Percentiles rank a stretch among this genome's conserved stretches.
Conservation (phyloP, 2,113 vertebrate species). For the Nannospalax galili region DNA sequence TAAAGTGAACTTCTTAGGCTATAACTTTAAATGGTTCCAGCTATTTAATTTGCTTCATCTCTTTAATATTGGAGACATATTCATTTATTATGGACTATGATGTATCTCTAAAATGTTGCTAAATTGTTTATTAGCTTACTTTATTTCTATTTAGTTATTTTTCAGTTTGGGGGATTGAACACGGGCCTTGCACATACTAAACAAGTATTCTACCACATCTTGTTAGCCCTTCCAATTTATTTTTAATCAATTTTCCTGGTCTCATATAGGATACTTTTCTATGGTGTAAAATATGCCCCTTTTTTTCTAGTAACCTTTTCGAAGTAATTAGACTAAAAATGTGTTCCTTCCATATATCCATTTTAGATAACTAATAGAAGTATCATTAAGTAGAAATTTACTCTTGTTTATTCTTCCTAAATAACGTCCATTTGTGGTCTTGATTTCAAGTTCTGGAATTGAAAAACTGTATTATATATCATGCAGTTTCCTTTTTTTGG, state of each 20-base stretch:
- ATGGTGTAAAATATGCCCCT: constrained; percentile 37
- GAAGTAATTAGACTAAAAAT: constrained; percentile 32
- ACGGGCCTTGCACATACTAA: not conserved
- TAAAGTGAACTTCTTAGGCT: not conserved
- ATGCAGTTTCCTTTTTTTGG: constrained; percentile 2
- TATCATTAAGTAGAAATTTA: constrained; percentile 8
- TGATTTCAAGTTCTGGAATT: constrained; percentile 58
- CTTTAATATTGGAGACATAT: not conserved
- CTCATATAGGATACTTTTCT: not conserved
- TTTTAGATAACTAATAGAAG: constrained; percentile 16
- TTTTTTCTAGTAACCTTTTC: constrained; percentile 26
- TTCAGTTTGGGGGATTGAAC: not conserved
- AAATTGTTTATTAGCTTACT: constrained; percentile 24
- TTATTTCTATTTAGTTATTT: not conserved
- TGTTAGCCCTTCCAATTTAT: not conserved
- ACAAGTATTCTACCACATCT: not conserved
- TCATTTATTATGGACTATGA: constrained; percentile 33
- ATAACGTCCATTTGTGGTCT: constrained; percentile 25
- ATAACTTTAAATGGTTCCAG: not conserved
- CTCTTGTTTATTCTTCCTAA: constrained; percentile 31
- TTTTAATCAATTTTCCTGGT: constrained; percentile 28
- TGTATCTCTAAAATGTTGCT: constrained; percentile 25
- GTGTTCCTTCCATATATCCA: not conserved
- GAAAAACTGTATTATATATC: not conserved
- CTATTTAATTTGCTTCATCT: not conserved